Base-by-base conservation (phyloP, 2,113 vertebrate genomes). In the Orthonyx spaldingii region DNA sequence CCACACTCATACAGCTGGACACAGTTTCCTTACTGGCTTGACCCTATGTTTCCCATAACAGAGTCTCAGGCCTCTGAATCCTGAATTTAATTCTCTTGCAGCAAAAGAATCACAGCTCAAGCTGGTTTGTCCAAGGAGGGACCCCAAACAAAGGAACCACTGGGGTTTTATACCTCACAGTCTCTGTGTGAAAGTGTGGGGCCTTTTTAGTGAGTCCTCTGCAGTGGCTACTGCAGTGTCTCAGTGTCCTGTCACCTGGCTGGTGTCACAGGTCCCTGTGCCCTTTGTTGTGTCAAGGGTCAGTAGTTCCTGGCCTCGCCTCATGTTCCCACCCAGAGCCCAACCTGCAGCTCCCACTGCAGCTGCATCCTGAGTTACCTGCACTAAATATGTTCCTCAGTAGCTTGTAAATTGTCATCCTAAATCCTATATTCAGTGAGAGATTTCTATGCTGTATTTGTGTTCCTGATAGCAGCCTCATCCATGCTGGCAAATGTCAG, bases 261-360 rank as follows among this genome's bases (percentile, higher is more conserved):
- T 60, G 16, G 4, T 75, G 37, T 10, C 46, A 39, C 37, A 74
- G 12, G 46, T 39, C 7, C 6, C 20, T 24, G 10, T 60, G 16
- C 12, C 12, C 5, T 64, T 88, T 65, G 4, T 3, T 57, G 37
- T 50, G 9, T 23, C 13, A 44, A 28, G 7, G 3, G 7, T 30
- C 28, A 7, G 13, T 28, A 66, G 1, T 53, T 52, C 52, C 3
- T 10, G 20, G 1, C 20, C 46, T 75, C 16, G 23, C 39, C 37
- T 46, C 0, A 0, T 33, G 7, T 5, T 39, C 11, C 16, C 19
- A 26, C 3, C 17, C 27, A 17, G 60, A 39, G 13, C 11, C 30
- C 53, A 52, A 5, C 13, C 28, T 53, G 20, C 17, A 37, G 9
- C 11, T 68, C 33, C 14, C 37, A 42, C 30, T 30, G 23, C 24